Conservation (phyloP, 2,113 vertebrate genomes). For the Lophura nycthemera region DNA sequence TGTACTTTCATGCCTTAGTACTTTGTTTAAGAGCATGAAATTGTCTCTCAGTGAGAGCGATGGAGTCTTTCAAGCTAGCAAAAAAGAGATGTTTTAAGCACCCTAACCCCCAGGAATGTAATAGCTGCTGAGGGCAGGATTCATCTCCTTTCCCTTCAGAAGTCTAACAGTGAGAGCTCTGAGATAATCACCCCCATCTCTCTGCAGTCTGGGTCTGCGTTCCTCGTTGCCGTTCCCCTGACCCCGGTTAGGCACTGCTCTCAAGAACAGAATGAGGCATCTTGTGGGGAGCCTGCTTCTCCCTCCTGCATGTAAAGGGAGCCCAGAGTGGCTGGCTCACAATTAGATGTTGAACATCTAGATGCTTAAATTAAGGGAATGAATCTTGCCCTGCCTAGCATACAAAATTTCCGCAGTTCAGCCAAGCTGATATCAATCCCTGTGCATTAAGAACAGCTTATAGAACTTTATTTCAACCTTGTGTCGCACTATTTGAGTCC, state of each 20-base stretch:
- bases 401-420: neutral
- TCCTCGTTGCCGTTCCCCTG: neutral
- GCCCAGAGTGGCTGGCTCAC: neutral
- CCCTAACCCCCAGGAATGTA: conserved; percentile 28
- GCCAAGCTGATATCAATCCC: neutral
- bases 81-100: conserved; percentile 15
- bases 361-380: conserved; percentile 23
- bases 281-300: neutral
- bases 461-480: neutral
- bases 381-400: neutral
- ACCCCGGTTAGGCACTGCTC: neutral
- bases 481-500: neutral
- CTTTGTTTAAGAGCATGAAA: conserved; percentile 69
- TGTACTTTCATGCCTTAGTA: conserved; percentile 60
- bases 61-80: conserved; percentile 41
- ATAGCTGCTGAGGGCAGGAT: conserved; percentile 37
- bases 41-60: conserved; percentile 34
- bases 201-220: conserved; percentile 12
- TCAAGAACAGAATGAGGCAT: neutral
- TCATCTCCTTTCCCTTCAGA: conserved; percentile 41
- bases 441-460: neutral
- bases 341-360: neutral
- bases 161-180: conserved; percentile 12
- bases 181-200: conserved; percentile 57
- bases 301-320: conserved; percentile 13